Percentiles rank a stretch among this genome's conserved stretches.
phyloP scores from a whole-genome alignment of 1,140 invertebrate genomes.

The Zeugodacus cucurbitae region DNA sequence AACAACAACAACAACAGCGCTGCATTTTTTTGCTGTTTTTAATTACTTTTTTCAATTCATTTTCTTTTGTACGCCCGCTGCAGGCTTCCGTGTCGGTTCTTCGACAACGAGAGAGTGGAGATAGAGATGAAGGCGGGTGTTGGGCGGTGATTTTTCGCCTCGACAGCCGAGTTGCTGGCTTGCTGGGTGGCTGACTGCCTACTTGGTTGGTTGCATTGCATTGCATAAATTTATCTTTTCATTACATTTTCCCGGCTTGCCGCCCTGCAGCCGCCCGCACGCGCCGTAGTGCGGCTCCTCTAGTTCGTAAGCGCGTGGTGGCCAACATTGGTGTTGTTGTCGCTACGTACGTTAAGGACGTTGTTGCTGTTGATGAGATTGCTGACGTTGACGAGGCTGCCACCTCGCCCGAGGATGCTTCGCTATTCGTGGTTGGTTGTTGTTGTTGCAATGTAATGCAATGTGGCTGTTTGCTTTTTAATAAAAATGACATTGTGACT shows the following conservation, averaged over 20 bases:
- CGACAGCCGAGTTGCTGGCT: neutral
- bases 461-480: conserved; percentile 36
- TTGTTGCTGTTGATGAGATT: conserved; percentile 42
- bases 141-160: conserved; percentile 14
- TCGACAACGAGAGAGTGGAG: neutral
- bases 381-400: conserved; percentile 23
- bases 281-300: neutral
- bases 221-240: conserved; percentile 40
- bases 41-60: conserved; percentile 41
- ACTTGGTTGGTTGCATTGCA: conserved; percentile 6
- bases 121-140: neutral
- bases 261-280: neutral
- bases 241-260: conserved; percentile 22
- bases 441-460: neutral
- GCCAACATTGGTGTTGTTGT: neutral
- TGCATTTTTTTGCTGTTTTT: conserved; percentile 39
- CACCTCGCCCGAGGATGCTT: conserved; percentile 32
- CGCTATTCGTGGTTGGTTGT: neutral
- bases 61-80: conserved; percentile 40
- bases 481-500: conserved; percentile 64
- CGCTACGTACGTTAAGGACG: conserved; percentile 26
- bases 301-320: neutral
- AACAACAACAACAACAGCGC: neutral
- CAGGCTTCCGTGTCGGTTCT: neutral
- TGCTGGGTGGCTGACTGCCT: neutral